phyloP scores from a whole-genome alignment of 2,113 vertebrate species.

The Salvelinus namaycush region DNA sequence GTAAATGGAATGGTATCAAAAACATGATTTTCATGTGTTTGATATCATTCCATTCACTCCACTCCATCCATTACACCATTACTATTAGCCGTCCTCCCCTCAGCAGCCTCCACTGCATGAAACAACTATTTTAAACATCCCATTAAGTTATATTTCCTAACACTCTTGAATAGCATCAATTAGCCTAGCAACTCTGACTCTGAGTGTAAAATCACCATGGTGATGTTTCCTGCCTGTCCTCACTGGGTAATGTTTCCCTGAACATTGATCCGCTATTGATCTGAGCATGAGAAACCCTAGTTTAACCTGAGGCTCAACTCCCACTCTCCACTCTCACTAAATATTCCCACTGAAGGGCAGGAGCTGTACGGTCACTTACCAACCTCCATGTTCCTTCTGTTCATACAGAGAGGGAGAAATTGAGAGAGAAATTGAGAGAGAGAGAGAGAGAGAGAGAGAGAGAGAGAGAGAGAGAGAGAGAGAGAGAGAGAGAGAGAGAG shows the following conservation, averaged over 20 bases:
- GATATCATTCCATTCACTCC: too few species aligned
- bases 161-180: neutral
- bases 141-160: constrained; percentile 39
- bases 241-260: constrained; percentile 13
- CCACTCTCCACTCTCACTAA: constrained; percentile 48
- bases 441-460: constrained; percentile 23
- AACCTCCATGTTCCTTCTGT: constrained; percentile 4
- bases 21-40: too few species aligned
- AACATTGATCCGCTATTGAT: constrained; percentile 69
- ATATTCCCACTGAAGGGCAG: constrained; percentile 55
- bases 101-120: neutral
- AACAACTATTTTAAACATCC: constrained; percentile 40
- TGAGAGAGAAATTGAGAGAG: too few species aligned
- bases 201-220: constrained; percentile 63
- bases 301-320: constrained; percentile 50
- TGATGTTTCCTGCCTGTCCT: constrained; percentile 62
- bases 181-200: constrained; percentile 27
- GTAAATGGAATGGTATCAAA: too few species aligned
- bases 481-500: constrained; percentile 23
- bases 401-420: too few species aligned
- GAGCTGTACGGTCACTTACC: constrained; percentile 33
- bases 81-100: too few species aligned
- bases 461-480: constrained; percentile 14
- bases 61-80: too few species aligned
- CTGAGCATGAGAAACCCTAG: constrained; percentile 66